Evolutionary conservation across 2,797 vertebrate species (phyloP), one percentile per base, ranked within the genome.

Genomic region (Semotilus atromaculatus): DNA sequence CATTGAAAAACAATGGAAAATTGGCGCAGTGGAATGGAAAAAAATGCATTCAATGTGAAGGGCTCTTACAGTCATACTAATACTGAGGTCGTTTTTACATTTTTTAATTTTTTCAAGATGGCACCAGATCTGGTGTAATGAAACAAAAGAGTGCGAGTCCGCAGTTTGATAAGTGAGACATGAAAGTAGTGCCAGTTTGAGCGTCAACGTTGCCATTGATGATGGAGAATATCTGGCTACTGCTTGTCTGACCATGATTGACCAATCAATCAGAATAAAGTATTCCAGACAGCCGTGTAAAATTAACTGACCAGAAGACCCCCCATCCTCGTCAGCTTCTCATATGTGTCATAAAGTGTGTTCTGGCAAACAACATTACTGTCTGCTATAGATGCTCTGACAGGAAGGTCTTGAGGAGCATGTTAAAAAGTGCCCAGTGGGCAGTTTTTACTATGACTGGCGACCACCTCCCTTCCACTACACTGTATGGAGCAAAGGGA

Each of bases 331-430:
- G 0, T 68, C 64, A 36, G 43, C 62, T 80, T 80, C 31, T 66
- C 23, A 68, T 26, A 66, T 80, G 64, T 80, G 62, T 51, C 13
- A 80, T 38, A 68, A 21, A 38, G 29, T n/a, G 45, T 34, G 40
- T 34, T 45, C 78, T 68, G 78, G 53, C 78, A 80, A 80, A 80
- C 43, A 67, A 48, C 45, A 68, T 80, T 68, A 51, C 40, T 10
- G 64, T 64, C 64, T 34, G 31, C 29, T 2, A 26, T 68, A 14
- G 45, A 68, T 26, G 13, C 64, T 51, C 21, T 34, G 14, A 80
- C 43, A 38, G 45, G 11, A 78, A 78, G 34, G n/a, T 43, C 55
- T 62, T 18, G 36, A 38, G 51, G 78, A 80, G 43, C 29, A 51
- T 53, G 40, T 29, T 53, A 53, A 68, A 53, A 68, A 3, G 21